Percentiles rank a stretch among this genome's conserved stretches.
These are phyloP conservation scores for Agrotis segetum DNA, from an alignment of 2,888 invertebrate genomes.

Conservation along the genomic window DNA sequence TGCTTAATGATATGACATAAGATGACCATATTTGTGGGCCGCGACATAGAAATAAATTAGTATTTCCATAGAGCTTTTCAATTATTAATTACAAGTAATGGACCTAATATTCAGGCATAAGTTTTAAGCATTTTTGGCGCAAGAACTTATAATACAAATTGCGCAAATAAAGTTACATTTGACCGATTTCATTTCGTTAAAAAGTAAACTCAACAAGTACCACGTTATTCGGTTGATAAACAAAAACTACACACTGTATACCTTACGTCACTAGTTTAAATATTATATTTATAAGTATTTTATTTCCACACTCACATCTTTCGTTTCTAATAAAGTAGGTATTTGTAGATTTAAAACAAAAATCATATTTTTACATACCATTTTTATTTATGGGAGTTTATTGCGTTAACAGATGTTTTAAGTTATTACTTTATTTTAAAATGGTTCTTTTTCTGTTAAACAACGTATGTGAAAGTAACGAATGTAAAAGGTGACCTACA, in stretches of 20 bases:
- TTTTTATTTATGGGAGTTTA: conserved; percentile 28
- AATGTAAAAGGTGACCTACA: too few species aligned
- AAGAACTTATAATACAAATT: background rate
- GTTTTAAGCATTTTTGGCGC: background rate
- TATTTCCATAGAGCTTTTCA: background rate
- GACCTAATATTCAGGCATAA: background rate
- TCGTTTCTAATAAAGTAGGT: conserved; percentile 7
- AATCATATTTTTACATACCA: conserved; percentile 25
- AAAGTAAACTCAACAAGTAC: background rate
- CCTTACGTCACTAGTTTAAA: conserved; percentile 10
- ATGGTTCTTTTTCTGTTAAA: too few species aligned
- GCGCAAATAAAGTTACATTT: background rate
- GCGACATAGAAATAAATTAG: too few species aligned
- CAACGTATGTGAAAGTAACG: too few species aligned
- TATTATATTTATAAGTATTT: background rate
- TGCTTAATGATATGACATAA: too few species aligned
- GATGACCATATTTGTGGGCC: too few species aligned
- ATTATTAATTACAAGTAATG: too few species aligned
- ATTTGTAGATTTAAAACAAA: conserved; percentile 24
- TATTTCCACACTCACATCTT: conserved; percentile 2
- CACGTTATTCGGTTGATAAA: background rate
- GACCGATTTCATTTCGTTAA: background rate
- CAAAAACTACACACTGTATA: background rate
- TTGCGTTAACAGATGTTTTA: conserved; percentile 14
- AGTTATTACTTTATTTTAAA: too few species aligned